phyloP scores from a whole-genome alignment of 2,113 vertebrate genomes.

The Larimichthys crocea region DNA sequence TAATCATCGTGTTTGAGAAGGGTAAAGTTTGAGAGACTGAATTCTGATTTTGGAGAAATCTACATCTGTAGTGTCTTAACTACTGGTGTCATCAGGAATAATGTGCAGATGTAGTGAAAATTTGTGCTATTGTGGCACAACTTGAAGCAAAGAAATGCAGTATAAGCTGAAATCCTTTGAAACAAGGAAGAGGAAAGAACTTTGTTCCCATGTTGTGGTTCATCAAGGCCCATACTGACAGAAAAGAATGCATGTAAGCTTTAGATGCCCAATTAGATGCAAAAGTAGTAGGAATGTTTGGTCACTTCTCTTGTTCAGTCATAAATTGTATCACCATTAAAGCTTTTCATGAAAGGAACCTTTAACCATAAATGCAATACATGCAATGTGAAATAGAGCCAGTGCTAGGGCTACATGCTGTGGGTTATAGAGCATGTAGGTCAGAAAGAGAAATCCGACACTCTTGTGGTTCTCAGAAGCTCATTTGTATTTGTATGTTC shows the following conservation, averaged over 20 bases:
- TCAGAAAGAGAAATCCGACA: neutral
- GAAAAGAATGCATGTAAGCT: no score
- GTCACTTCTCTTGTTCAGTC: neutral
- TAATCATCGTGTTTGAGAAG: neutral
- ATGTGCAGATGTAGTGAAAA: slow-evolving; percentile 1
- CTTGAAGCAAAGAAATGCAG: slow-evolving; percentile 3
- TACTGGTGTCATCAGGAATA: neutral
- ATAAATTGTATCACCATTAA: neutral
- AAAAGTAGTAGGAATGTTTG: neutral
- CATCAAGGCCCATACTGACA: neutral
- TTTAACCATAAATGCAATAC: neutral
- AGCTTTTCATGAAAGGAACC: neutral
- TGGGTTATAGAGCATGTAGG: neutral
- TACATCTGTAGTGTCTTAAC: neutral
- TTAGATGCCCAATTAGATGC: neutral
- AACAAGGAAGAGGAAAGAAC: neutral
- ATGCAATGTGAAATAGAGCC: neutral
- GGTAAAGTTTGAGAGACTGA: neutral
- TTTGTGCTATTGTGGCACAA: neutral
- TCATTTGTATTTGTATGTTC: slow-evolving; percentile 33
- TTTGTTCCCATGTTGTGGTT: no score
- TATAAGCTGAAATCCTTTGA: neutral
- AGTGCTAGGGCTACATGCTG: neutral
- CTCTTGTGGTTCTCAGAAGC: neutral
- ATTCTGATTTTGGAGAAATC: neutral